Evolutionary conservation across 2,888 invertebrate genomes (phyloP), one percentile per base, ranked within the genome.

Genomic region (Cheilosia vulpina): DNA sequence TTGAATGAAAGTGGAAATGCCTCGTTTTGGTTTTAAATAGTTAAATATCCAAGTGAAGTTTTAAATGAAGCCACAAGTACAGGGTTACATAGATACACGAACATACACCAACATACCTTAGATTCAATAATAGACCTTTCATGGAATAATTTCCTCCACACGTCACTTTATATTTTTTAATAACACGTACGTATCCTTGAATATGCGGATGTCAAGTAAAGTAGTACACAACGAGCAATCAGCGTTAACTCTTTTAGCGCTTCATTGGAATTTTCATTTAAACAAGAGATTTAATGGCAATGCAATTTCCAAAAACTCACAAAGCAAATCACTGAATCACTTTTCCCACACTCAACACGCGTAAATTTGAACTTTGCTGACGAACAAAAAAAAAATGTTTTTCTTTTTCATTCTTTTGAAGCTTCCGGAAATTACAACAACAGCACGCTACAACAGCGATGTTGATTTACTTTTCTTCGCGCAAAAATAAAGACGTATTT

Each of bases 381-480:
- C 19, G 27, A 53, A 27, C 19, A 27, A 6, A n/a, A 9, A 34
- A 17, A 45, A n/a, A 17, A 47, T n/a, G 5, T 15, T 52, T 69
- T 69, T 57, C 19, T 11, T 13, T 38, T 24, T 11, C 2, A 43
- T 53, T 53, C 4, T n/a, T 41, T 47, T 69, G 4, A 47, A 41
- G 19, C 41, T 72, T 43, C 62, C 62, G 72, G 60, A 52, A 72
- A 62, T 62, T 52, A 72, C 62, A 72, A 72, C 72, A 72, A 62
- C 60, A 21, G 9, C 24, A 58, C n/a, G n/a, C 2, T 6, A 41
- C 17, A n/a, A 50, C 17, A 24, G 34, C 34, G 45, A 72, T 27
- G 72, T 27, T 60, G 52, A 72, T 62, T 62, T 72, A 62, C 60
- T 72, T 72, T 72, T 71, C 60, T 57, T 69, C 21, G 13, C 41